phyloP scores from a whole-genome alignment of 2,888 invertebrate genomes.

The Altica lythri region DNA sequence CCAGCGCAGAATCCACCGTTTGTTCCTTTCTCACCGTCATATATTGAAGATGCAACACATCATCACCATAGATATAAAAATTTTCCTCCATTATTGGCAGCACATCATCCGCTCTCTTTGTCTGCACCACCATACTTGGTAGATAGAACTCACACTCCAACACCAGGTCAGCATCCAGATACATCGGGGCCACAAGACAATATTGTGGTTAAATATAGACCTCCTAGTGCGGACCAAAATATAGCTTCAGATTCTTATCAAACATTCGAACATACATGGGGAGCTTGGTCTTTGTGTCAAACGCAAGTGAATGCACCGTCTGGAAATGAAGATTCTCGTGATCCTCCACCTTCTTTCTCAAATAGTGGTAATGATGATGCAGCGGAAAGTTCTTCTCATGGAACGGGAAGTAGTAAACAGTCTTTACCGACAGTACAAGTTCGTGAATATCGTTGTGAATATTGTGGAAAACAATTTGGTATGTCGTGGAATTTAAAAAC shows the following conservation, averaged over 20 bases:
- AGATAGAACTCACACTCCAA: slow-evolving; percentile 67
- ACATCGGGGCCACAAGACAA: slow-evolving; percentile 59
- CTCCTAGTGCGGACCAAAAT: slow-evolving; percentile 71
- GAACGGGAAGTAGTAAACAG: slow-evolving; percentile 53
- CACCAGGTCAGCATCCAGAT: slow-evolving; percentile 58
- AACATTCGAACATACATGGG: slow-evolving; percentile 63
- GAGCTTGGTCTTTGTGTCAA: slow-evolving; percentile 68
- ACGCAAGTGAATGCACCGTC: slow-evolving; percentile 64
- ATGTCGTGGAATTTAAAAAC: slow-evolving; percentile 94
- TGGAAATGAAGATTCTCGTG: slow-evolving; percentile 46
- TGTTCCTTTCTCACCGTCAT: slow-evolving; percentile 79
- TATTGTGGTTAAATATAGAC: slow-evolving; percentile 66
- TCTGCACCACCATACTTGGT: slow-evolving; percentile 76
- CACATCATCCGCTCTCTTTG: slow-evolving; percentile 70
- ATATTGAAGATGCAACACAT: slow-evolving; percentile 72
- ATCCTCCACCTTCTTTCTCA: slow-evolving; percentile 50
- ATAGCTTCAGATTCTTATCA: slow-evolving; percentile 60
- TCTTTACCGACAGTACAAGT: slow-evolving; percentile 62
- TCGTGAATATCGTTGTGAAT: slow-evolving; percentile 85
- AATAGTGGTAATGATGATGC: slow-evolving; percentile 49
- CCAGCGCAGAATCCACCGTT: slow-evolving; percentile 87
- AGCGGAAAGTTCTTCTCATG: slow-evolving; percentile 56
- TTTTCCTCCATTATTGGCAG: slow-evolving; percentile 63
- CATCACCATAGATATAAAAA: slow-evolving; percentile 65
- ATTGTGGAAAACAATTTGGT: slow-evolving; percentile 89